Conservation (phyloP, 2,797 vertebrate genomes). For the Schizopygopsis malacanthus region DNA sequence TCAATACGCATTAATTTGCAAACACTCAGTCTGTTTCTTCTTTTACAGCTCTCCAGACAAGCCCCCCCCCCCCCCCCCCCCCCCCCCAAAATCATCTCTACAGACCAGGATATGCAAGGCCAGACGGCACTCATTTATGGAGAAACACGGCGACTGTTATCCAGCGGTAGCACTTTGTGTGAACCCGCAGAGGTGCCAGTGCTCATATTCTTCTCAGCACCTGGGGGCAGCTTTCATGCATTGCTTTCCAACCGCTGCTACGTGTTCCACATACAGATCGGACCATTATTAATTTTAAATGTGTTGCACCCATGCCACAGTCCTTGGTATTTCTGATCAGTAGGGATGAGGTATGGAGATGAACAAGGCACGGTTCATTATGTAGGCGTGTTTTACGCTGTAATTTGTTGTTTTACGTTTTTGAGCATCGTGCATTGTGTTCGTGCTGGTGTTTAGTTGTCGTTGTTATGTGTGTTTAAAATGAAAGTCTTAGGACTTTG, state of each 20-base stretch:
- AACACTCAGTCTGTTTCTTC: no score
- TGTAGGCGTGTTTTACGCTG: slow-evolving; percentile 28
- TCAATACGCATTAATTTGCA: no score
- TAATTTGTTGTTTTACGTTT: slow-evolving; percentile 14
- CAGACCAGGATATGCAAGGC: no score
- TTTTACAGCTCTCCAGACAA: no score
- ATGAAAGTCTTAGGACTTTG: not conserved
- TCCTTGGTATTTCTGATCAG: slow-evolving; percentile 46
- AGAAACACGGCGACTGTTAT: slow-evolving; percentile 44
- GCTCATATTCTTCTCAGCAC: slow-evolving; percentile 53
- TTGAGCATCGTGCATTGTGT: not conserved
- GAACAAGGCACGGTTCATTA: slow-evolving; percentile 29
- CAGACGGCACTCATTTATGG: no score
- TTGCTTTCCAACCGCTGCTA: slow-evolving; percentile 54
- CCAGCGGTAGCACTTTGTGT: slow-evolving; percentile 60
- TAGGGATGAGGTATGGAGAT: slow-evolving; percentile 36
- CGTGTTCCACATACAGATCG: slow-evolving; percentile 60
- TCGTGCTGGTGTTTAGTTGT: not conserved
- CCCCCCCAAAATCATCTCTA: no score
- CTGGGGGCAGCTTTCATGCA: slow-evolving; percentile 62
- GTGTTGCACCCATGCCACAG: slow-evolving; percentile 49
- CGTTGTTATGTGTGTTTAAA: not conserved
- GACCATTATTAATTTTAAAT: slow-evolving; percentile 63
- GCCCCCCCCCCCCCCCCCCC: no score
- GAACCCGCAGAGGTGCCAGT: slow-evolving; percentile 63